Evolutionary conservation across 1,140 invertebrate genomes (phyloP).

Genomic region (Drosophila carrolli): DNA sequence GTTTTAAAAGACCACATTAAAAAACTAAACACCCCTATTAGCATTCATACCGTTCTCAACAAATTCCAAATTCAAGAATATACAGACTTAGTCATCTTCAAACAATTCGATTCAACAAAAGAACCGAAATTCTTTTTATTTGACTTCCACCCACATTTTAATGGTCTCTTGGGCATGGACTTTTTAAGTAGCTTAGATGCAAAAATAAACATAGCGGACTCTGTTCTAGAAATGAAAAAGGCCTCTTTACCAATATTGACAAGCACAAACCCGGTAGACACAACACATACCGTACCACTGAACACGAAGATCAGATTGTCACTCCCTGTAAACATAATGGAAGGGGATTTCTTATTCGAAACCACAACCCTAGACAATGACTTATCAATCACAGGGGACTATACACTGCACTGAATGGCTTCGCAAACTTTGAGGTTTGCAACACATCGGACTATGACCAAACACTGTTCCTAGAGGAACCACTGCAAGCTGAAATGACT

Average conservation of each 20-base stretch:
- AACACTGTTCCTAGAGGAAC: too few relatives aligned
- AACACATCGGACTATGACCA: not conserved
- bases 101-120: slow-evolving; percentile 2
- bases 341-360: slow-evolving; percentile 7
- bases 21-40: too few relatives aligned
- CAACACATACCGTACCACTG: not conserved
- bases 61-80: too few relatives aligned
- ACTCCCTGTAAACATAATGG: not conserved
- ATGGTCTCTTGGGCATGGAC: slow-evolving; percentile 1
- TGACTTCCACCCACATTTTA: slow-evolving; percentile 3
- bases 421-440: not conserved
- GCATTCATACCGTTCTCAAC: too few relatives aligned
- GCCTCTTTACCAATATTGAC: not conserved
- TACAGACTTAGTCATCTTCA: too few relatives aligned
- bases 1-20: too few relatives aligned
- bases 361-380: not conserved
- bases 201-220: slow-evolving; percentile 6
- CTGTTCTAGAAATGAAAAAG: not conserved
- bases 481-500: too few relatives aligned
- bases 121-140: slow-evolving; percentile 1
- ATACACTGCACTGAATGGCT: not conserved
- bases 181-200: too few relatives aligned
- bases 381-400: slow-evolving; percentile 1
- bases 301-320: not conserved
- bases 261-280: slow-evolving; percentile 1